Evolutionary conservation across 2,888 invertebrate genomes (phyloP).

Genomic region (Amblyjoppa proteus): DNA sequence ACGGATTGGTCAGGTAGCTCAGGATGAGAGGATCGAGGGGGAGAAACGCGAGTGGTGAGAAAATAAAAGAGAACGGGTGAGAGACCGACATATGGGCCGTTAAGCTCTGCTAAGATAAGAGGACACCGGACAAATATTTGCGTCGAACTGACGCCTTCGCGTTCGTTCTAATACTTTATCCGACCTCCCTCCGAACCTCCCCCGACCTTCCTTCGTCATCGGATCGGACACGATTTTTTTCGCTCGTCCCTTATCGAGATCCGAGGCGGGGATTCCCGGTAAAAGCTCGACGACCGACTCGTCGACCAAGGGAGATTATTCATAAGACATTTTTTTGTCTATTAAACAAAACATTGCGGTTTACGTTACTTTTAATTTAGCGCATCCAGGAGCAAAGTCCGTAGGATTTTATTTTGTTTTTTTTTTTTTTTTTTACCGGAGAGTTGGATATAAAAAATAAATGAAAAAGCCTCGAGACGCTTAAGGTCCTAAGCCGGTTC

Average conservation of each 20-base stretch:
- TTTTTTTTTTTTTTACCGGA: background rate
- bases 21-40: slow-evolving; percentile 52
- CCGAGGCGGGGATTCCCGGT: slow-evolving; percentile 37
- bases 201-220: background rate
- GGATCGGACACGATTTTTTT: slow-evolving; percentile 46
- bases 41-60: slow-evolving; percentile 29
- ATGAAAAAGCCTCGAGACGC: slow-evolving; percentile 73
- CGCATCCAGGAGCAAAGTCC: background rate
- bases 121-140: slow-evolving; percentile 80
- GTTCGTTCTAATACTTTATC: slow-evolving; percentile 58
- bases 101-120: slow-evolving; percentile 80
- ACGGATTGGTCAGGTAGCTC: slow-evolving; percentile 59
- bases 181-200: slow-evolving; percentile 17
- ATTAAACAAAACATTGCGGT: background rate
- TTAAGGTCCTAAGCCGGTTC: slow-evolving; percentile 80
- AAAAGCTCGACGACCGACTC: slow-evolving; percentile 27
- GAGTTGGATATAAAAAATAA: slow-evolving; percentile 62
- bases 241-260: slow-evolving; percentile 46
- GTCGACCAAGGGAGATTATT: slow-evolving; percentile 11
- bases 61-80: slow-evolving; percentile 74
- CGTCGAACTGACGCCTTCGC: slow-evolving; percentile 75
- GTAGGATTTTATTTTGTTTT: background rate
- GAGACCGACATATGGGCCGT: slow-evolving; percentile 80
- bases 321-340: slow-evolving; percentile 15
- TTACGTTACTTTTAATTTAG: background rate